phyloP scores from a whole-genome alignment of 2,113 vertebrate genomes.

The Planiliza haematocheilus region DNA sequence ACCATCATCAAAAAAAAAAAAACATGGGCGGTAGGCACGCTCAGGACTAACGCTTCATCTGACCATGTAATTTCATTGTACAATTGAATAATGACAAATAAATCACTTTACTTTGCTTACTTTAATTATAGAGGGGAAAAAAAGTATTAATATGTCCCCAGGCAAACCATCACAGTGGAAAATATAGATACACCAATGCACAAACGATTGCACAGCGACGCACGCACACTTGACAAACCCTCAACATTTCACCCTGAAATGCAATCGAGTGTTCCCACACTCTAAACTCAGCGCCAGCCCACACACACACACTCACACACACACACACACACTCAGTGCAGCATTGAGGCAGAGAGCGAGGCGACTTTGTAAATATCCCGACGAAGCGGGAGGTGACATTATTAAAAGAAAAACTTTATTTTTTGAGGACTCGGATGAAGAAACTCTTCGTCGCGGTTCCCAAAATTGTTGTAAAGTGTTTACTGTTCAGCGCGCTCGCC shows the following conservation, averaged over 20 bases:
- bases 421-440: slow-evolving; percentile 48
- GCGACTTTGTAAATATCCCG: slow-evolving; percentile 61
- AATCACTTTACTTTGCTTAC: too few species aligned
- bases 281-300: slow-evolving; percentile 42
- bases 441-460: slow-evolving; percentile 40
- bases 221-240: slow-evolving; percentile 45
- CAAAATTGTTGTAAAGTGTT: slow-evolving; percentile 60
- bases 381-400: slow-evolving; percentile 55
- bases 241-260: slow-evolving; percentile 54
- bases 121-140: neutral
- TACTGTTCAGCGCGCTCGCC: slow-evolving; percentile 38
- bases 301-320: slow-evolving; percentile 62
- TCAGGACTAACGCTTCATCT: too few species aligned
- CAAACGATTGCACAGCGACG: neutral
- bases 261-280: slow-evolving; percentile 56
- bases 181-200: slow-evolving; percentile 3
- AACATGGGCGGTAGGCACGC: too few species aligned
- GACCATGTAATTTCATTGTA: too few species aligned
- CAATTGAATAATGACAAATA: too few species aligned
- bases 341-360: slow-evolving; percentile 18
- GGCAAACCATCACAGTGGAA: neutral
- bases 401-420: slow-evolving; percentile 47
- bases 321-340: slow-evolving; percentile 17
- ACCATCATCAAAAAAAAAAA: too few species aligned
- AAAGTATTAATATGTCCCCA: neutral